Evolutionary conservation across 2,797 vertebrate genomes (phyloP).

Genomic region (Masticophis lateralis): DNA sequence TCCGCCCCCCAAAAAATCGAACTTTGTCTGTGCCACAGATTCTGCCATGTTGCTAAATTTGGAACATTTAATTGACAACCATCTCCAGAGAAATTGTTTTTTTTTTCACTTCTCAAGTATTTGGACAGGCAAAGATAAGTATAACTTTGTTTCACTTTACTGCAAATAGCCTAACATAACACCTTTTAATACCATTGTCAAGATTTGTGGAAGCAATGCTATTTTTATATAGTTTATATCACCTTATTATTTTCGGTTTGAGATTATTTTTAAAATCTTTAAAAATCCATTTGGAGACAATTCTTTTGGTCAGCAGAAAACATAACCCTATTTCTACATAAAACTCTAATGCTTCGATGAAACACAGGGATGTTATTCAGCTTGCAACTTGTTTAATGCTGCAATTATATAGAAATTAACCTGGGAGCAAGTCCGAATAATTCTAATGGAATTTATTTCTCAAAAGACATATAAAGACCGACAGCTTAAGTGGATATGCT

Average conservation of each 20-base stretch:
- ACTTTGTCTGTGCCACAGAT: neutral
- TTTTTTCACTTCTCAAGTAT: slow-evolving; percentile 34
- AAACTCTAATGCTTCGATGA: neutral
- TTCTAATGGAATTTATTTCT: neutral
- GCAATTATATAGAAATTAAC: neutral
- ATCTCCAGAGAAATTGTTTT: slow-evolving; percentile 48
- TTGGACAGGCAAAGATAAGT: slow-evolving; percentile 26
- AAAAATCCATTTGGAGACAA: slow-evolving; percentile 17
- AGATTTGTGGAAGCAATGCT: slow-evolving; percentile 23
- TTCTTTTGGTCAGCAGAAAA: slow-evolving; percentile 22
- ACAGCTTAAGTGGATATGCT: neutral
- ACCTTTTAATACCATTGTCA: slow-evolving; percentile 27
- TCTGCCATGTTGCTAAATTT: slow-evolving; percentile 24
- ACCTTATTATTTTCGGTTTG: neutral
- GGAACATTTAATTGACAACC: slow-evolving; percentile 51
- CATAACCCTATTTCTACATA: slow-evolving; percentile 10
- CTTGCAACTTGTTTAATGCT: neutral
- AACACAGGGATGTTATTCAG: neutral
- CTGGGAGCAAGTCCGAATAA: neutral
- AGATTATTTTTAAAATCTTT: slow-evolving; percentile 15
- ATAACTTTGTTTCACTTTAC: slow-evolving; percentile 21
- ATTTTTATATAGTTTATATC: slow-evolving; percentile 2
- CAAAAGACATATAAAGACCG: neutral
- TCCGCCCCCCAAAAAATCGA: neutral
- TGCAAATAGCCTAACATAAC: neutral